Evolutionary conservation across 2,797 vertebrate species (phyloP), one percentile per base, ranked within the genome.

Genomic region (Orientallactaga sibirica): DNA sequence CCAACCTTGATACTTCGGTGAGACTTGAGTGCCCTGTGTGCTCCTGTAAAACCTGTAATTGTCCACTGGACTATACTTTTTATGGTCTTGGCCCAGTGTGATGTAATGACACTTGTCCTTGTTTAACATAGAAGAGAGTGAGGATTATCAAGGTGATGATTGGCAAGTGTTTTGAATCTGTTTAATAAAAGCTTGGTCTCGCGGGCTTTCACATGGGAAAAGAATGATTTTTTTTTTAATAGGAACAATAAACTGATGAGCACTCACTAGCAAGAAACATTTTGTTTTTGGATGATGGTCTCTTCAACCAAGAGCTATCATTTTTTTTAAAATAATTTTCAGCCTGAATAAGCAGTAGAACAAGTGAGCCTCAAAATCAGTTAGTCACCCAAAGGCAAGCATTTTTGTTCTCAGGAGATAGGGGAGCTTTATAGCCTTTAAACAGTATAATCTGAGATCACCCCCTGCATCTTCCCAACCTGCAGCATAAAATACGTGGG

Each of bases 261-360:
- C 74, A 43, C 52, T 91, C 58, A 74, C 29, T 52, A 70, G 62
- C 75, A 73, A 78, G 81, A 73, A 93, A 58, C 41, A 1, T 95
- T 96, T 96, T 93, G 88, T 73, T 96, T 97, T 97, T 91, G 93
- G 81, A 95, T 86, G 95, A 68, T 91, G 70, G 87, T 96, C 67
- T 96, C 89, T 95, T 76, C 41, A 91, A 93, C 71, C 89, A 94
- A 88, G 97, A 96, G 95, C 89, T 95, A 76, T 97, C 84, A 52
- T 97, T 98, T 97, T 96, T 94, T 92, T 97, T 97, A 97, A 94
- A 97, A 94, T 95, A 94, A 97, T 93, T 97, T 97, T 82, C 48
- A 97, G 96, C 68, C 77, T 61, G 22, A 84, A 96, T 43, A 2
- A 27, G 82, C 97, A 94, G 33, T 86, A 86, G 95, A 74, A 76